A percentile compares a stretch with the other conserved stretches of the same genome.
Evolutionary conservation across 2,888 invertebrate genomes (phyloP).

Genomic region (Plemyria rubiginata): DNA sequence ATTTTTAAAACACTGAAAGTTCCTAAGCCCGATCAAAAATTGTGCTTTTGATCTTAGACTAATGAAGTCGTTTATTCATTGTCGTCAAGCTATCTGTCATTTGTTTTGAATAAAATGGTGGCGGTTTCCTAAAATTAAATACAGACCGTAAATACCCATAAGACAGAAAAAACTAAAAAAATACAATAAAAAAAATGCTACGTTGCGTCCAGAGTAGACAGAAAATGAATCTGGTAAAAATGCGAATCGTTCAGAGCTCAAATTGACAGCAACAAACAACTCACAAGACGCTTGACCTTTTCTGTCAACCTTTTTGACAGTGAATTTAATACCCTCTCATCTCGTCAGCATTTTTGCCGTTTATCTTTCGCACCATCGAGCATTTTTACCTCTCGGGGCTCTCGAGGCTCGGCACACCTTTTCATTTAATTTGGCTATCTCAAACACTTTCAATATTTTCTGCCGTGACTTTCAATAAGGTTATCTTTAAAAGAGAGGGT

Average conservation of each 20-base stretch:
- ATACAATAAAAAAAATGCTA: too few relatives aligned
- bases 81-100: too few relatives aligned
- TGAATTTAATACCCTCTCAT: slow-evolving; percentile 19
- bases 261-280: slow-evolving; percentile 5
- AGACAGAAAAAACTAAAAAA: too few relatives aligned
- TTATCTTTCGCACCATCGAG: slow-evolving; percentile 16
- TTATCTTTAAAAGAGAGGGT: slow-evolving; percentile 4
- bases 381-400: slow-evolving; percentile 19
- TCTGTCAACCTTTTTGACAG: slow-evolving; percentile 16
- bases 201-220: background rate
- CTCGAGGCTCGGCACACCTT: slow-evolving; percentile 13
- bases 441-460: slow-evolving; percentile 28
- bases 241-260: background rate
- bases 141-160: too few relatives aligned
- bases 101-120: too few relatives aligned
- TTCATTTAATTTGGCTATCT: slow-evolving; percentile 27
- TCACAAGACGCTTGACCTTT: slow-evolving; percentile 9
- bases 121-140: too few relatives aligned
- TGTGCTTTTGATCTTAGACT: too few relatives aligned
- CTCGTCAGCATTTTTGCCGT: slow-evolving; percentile 22
- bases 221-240: background rate
- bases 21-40: too few relatives aligned
- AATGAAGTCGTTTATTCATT: too few relatives aligned
- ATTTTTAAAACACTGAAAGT: too few relatives aligned
- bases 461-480: slow-evolving; percentile 26